Conservation (phyloP, 2,113 vertebrate species). For the Taurulus bubalis region DNA sequence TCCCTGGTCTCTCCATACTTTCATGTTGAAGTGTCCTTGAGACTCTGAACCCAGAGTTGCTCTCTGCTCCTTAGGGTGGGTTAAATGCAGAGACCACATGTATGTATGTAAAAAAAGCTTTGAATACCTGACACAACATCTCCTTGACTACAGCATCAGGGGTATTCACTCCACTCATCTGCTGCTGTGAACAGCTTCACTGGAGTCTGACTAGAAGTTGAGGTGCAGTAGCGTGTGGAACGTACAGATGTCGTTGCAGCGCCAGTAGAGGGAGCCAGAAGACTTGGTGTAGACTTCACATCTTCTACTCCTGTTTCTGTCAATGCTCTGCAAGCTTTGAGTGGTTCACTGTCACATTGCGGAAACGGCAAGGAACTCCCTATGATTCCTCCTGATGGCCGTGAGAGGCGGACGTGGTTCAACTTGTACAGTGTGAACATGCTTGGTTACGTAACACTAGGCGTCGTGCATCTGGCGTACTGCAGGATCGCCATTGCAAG, state of each 20-base stretch:
- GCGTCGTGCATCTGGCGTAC: neutral
- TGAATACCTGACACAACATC: no score
- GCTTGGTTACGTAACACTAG: neutral
- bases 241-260: neutral
- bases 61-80: no score
- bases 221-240: neutral
- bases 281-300: no score
- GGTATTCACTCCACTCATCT: neutral
- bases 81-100: no score
- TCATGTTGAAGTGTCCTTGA: no score
- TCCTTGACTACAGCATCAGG: neutral
- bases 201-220: neutral
- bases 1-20: no score
- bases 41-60: no score
- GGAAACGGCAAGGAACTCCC: neutral
- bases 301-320: no score
- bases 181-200: neutral
- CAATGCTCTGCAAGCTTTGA: neutral
- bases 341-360: neutral
- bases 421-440: neutral
- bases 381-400: neutral
- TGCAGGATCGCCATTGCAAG: neutral
- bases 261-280: constrained; percentile 68
- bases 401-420: neutral
- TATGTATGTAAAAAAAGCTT: no score